Base-by-base conservation (phyloP, 2,797 vertebrate genomes). In the Rhodeus uyekii region DNA sequence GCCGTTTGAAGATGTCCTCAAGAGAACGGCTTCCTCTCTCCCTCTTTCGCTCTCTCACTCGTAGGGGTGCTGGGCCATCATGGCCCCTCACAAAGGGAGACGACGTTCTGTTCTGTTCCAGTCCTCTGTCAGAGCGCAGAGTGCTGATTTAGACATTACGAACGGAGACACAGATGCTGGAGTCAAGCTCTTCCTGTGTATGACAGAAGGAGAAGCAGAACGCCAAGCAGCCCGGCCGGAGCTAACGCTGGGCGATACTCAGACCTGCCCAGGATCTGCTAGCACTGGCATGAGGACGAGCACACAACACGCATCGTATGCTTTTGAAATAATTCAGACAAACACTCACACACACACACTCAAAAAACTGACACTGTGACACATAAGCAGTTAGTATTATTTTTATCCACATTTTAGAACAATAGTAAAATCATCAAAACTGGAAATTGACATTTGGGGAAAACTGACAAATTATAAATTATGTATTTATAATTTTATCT, bases 61-160 rank as follows among this genome's bases (percentile, higher is more conserved):
- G 22, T 38, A 60, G n/a, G 19, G 55, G 87, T 85, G 90, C 89
- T 93, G 46, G 90, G 89, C 83, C 81, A 82, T 80, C 85, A 88
- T 83, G 87, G 86, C 87, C 83, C 90, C 89, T 89, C 76, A 88
- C 87, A 84, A 90, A 87, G 86, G 84, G 16, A 48, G 44, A 38
- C 53, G 76, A 60, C 46, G 42, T 63, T 78, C 2, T 48, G 50
- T 63, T 74, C 61, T 42, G 60, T 78, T 67, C 46, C 85, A 79
- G 80, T 87, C 64, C 89, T 90, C 86, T 69, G 83, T 88, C 85
- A 92, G 87, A 85, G 90, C 86, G 85, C 91, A 91, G 91, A 94
- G 89, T 93, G 91, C 93, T 93, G 93, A 94, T 94, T 94, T 93
- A 94, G 92, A 93, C 90, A 91, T 92, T 93, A 91, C 90, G 90